A percentile compares a stretch with the other conserved stretches of the same genome.
These are phyloP conservation scores for Artibeus jamaicensis DNA, from an alignment of 2,797 vertebrate species.

Conservation along the genomic window DNA sequence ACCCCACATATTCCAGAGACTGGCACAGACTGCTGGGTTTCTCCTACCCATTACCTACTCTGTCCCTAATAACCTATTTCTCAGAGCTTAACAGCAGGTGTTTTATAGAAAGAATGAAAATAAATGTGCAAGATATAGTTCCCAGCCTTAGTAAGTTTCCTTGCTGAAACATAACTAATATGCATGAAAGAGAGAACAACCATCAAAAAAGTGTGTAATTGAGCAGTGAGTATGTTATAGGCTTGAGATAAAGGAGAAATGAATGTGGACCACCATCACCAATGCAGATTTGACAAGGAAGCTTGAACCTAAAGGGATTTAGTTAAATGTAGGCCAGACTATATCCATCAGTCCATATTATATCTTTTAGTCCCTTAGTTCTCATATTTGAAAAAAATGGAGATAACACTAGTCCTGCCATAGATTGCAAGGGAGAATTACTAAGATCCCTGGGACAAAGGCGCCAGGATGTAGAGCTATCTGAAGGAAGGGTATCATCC, in stretches of 20 bases:
- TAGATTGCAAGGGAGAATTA: not conserved
- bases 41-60: not conserved
- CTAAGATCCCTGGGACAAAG: not conserved
- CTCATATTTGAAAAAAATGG: not conserved
- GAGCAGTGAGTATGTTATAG: not conserved
- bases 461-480: not conserved
- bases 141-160: not conserved
- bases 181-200: not conserved
- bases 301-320: not conserved
- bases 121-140: not conserved
- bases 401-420: not conserved
- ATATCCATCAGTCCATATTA: not conserved
- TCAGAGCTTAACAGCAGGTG: not conserved
- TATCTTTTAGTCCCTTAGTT: not conserved
- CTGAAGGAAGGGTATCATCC: not conserved
- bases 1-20: not conserved
- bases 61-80: not conserved
- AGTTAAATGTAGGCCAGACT: not conserved
- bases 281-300: not conserved
- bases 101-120: not conserved
- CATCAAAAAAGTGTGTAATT: not conserved
- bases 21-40: not conserved
- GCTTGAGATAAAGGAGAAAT: not conserved
- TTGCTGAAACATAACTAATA: not conserved
- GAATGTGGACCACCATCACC: not conserved